A percentile compares a stretch with the other conserved stretches of the same genome.
Conservation (phyloP, 2,113 vertebrate genomes). For the Cyphomyrus discorhynchus region DNA sequence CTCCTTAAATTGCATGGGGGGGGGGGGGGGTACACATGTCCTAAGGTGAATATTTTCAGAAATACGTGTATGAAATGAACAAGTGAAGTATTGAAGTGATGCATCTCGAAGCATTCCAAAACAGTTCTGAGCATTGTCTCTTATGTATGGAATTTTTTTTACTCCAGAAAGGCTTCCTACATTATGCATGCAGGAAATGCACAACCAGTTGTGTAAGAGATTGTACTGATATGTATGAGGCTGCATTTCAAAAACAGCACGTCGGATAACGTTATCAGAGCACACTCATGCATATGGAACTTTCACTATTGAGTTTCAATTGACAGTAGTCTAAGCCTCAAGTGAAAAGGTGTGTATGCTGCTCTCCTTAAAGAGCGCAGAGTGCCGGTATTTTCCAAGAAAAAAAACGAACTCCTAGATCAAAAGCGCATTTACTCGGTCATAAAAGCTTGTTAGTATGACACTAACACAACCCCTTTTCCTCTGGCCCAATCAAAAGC, state of each 20-base stretch:
- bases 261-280: background rate
- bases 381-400: background rate
- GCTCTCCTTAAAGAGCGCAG: background rate
- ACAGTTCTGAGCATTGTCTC: background rate
- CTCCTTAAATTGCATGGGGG: background rate
- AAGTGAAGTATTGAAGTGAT: background rate
- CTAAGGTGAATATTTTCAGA: background rate
- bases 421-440: background rate
- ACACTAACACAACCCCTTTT: background rate
- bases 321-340: background rate
- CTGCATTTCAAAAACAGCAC: background rate
- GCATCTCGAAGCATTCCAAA: background rate
- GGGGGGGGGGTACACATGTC: background rate
- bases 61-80: background rate
- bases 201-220: background rate
- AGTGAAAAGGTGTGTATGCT: background rate
- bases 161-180: background rate
- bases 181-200: background rate
- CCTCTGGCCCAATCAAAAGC: slow-evolving; percentile 7
- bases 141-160: background rate
- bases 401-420: background rate
- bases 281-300: background rate
- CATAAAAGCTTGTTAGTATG: background rate
- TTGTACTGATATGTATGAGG: background rate
- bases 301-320: background rate